Evolutionary conservation across 2,797 vertebrate species (phyloP), one percentile per base, ranked within the genome.

Genomic region (Mustela erminea): DNA sequence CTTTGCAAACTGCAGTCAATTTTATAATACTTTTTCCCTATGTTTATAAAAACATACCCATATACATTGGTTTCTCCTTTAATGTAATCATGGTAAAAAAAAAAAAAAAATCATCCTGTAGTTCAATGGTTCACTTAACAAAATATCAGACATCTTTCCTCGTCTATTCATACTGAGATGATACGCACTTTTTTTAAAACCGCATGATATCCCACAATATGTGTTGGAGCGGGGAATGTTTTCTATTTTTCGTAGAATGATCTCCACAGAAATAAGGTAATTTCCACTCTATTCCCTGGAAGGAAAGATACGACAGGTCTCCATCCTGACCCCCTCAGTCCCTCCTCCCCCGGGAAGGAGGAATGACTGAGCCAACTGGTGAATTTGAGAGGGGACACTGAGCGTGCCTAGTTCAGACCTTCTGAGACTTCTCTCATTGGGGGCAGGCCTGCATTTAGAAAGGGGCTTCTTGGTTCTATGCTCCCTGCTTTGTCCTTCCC

Each of bases 21-120:
- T 49, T n/a, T 94, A 89, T n/a, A 84, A 58, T 38, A 87, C 10
- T 23, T 52, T 81, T 90, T 80, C 85, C 52, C 52, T 25, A 18
- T 56, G 10, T 60, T 93, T 89, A 75, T 43, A 82, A 92, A 96
- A 89, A 35, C 29, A 90, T 66, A 64, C 32, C n/a, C 86, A 75
- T 17, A 54, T 15, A 49, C 1, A 64, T 2, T 49, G 20, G 52
- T 46, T 95, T 96, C 83, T 88, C 60, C 52, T 95, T 95, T 96
- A 43, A 43, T 41, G 56, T 46, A 93, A 64, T 46, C 29, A 23
- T 5, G 4, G 27, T 72, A n/a, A 38, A 78, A 91, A 43, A 38
- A 78, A 91, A 96, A 58, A 43, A 82, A 91, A 96, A 84, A 58
- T 68, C 74, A 78, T 21, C 23, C 21, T 74, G 21, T 54, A 52